Percentiles rank a stretch among this genome's conserved stretches.
Conservation (phyloP, 1,140 invertebrate species). For the Atta texana region DNA sequence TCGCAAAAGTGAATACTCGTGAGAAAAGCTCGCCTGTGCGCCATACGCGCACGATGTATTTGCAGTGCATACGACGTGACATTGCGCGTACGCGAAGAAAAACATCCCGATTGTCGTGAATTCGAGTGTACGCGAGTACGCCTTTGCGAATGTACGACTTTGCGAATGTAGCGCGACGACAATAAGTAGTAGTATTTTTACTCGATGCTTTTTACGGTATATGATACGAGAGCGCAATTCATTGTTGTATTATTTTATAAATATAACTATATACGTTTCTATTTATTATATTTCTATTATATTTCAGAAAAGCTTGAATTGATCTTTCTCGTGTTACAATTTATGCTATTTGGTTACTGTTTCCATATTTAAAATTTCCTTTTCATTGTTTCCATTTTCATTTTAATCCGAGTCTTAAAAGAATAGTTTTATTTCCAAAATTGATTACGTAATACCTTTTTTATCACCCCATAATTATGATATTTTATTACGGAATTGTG, state of each 20-base stretch:
- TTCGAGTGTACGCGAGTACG: slow-evolving; percentile 19
- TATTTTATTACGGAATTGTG: slow-evolving; percentile 9
- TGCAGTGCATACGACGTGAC: slow-evolving; percentile 13
- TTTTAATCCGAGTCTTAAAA: neutral
- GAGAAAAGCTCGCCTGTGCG: slow-evolving; percentile 38
- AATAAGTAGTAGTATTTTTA: slow-evolving; percentile 31
- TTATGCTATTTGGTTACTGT: neutral
- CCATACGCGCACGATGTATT: neutral
- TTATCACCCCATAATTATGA: neutral
- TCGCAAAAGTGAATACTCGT: slow-evolving; percentile 58
- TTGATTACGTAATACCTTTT: neutral
- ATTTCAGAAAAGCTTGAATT: neutral
- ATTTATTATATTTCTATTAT: neutral
- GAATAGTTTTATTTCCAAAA: neutral
- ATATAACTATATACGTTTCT: neutral
- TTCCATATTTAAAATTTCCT: neutral
- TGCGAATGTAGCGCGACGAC: neutral
- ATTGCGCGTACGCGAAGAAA: neutral
- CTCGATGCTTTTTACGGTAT: slow-evolving; percentile 2
- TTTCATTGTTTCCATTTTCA: slow-evolving; percentile 2
- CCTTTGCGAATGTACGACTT: neutral
- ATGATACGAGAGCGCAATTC: slow-evolving; percentile 30
- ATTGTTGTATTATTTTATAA: slow-evolving; percentile 19
- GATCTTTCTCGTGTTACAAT: neutral
- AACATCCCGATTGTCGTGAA: slow-evolving; percentile 9